Evolutionary conservation across 2,113 vertebrate genomes (phyloP).

Genomic region (Varanus salvator): DNA sequence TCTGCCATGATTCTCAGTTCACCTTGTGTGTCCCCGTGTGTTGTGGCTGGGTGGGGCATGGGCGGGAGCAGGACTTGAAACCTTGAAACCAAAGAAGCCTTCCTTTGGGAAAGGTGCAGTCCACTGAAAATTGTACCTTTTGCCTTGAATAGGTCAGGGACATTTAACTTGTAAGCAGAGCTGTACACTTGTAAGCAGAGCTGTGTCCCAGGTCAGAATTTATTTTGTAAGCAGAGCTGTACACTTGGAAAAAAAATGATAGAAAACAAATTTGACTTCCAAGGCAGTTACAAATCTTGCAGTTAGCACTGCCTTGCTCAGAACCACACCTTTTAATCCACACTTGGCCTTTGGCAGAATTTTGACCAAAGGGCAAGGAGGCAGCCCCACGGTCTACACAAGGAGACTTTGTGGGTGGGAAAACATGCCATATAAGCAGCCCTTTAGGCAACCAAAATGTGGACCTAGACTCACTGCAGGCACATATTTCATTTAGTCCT

Average conservation of each 20-base stretch:
- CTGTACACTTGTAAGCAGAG: background rate
- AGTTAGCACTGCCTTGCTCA: background rate
- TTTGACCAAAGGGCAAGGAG: background rate
- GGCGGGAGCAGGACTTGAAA: background rate
- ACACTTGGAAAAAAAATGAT: background rate
- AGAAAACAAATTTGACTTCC: background rate
- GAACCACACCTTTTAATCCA: background rate
- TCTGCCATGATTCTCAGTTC: background rate
- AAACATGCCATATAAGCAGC: background rate
- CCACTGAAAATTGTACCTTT: background rate
- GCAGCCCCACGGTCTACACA: background rate
- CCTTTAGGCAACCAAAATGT: background rate
- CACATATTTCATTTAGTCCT: background rate
- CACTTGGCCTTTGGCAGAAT: background rate
- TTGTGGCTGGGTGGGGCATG: background rate
- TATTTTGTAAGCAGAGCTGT: background rate
- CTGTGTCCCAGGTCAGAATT: background rate
- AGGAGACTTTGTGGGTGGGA: background rate
- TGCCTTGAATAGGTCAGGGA: background rate
- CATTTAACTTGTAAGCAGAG: background rate
- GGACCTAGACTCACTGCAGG: background rate
- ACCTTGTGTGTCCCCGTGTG: background rate
- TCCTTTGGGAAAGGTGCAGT: background rate
- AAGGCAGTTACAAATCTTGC: background rate
- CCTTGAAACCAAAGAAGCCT: too few species aligned